Evolutionary conservation across 1,140 invertebrate species (phyloP).

Genomic region (Potamilus streckersoni): DNA sequence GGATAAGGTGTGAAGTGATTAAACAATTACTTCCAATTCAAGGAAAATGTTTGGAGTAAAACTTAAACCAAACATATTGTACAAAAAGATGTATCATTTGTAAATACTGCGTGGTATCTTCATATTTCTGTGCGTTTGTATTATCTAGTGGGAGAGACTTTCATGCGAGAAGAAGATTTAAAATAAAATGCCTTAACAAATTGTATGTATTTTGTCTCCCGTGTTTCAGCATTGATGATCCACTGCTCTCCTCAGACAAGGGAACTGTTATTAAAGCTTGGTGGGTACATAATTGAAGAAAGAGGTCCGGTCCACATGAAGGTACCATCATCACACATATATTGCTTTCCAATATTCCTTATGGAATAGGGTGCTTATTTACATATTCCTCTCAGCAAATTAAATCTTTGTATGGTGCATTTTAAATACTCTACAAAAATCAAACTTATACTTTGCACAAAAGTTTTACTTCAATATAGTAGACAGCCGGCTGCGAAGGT

Average conservation of each 20-base stretch:
- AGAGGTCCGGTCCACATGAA: slow-evolving; percentile 87
- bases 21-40: too few species aligned
- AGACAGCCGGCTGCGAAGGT: neutral
- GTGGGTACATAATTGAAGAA: slow-evolving; percentile 85
- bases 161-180: neutral
- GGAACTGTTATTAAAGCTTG: slow-evolving; percentile 78
- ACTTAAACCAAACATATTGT: neutral
- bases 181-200: neutral
- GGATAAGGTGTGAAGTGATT: too few species aligned
- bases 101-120: neutral
- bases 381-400: neutral
- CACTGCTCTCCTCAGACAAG: slow-evolving; percentile 84
- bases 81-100: neutral
- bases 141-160: neutral
- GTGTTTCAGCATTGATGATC: slow-evolving; percentile 80
- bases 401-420: neutral
- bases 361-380: neutral
- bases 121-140: neutral
- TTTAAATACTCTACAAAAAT: neutral
- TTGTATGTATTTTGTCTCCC: neutral
- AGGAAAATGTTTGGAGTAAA: neutral
- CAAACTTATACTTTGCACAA: neutral
- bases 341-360: neutral
- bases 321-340: slow-evolving; percentile 69
- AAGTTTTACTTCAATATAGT: neutral